Evolutionary conservation across 2,888 invertebrate species (phyloP), one percentile per base, ranked within the genome.

Genomic region (Xestia c-nigrum): DNA sequence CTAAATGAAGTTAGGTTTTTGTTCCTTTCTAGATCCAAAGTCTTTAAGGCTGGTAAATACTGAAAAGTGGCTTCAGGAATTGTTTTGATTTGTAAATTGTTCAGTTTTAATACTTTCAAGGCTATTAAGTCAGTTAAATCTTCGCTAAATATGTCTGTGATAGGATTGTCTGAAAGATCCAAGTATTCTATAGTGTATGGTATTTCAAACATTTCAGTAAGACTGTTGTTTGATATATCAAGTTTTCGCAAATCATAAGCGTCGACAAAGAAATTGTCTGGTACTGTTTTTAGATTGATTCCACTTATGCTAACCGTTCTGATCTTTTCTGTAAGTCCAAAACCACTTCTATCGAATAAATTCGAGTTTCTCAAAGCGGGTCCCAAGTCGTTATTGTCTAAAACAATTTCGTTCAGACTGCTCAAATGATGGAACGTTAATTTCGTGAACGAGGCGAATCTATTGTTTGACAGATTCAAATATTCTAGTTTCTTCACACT

Each of bases 111-210:
- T 0, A 94, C 93, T 84, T 95, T 97, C 61, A 98, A 85, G 0
- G 95, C 96, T 0, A 97, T 97, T 38, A 97, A 90, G 76, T 97
- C 95, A 0, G 91, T 87, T 67, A 97, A 96, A 86, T 97, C 96
- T 84, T 96, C 96, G 0, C 94, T 93, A 3, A 95, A 93, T 46
- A 98, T 91, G 31, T 93, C 93, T 1, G 89, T 86, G 5, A 98
- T 96, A 14, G 97, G 96, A 72, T 97, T 98, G 65, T 97, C 97
- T 0, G 98, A 98, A 21, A 98, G 86, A 91, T 98, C 98, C 31
- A 98, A 92, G 79, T 97, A 96, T 88, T 97, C 95, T 10, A 98
- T 86, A 0, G 96, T 96, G 46, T 94, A 95, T 0, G 98, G 97
- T 72, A 98, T 88, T 52, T 95, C 93, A 43, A 98, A 98, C 14